Conservation (phyloP, 2,797 vertebrate species). For the Lateolabrax maculatus region DNA sequence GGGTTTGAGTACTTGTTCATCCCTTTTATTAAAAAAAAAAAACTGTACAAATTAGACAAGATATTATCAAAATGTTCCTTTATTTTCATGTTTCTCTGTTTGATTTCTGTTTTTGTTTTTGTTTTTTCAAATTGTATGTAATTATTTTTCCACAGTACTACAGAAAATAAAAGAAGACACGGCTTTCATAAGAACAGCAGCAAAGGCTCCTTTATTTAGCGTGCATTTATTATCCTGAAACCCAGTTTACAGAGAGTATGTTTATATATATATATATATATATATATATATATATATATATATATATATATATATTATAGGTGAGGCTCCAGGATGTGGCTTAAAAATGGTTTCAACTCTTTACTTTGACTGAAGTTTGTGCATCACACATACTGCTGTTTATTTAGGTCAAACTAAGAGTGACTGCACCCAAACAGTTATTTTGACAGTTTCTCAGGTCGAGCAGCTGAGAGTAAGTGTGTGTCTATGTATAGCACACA, state of each 20-base stretch:
- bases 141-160: constrained; percentile 89
- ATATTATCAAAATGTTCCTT: constrained; percentile 71
- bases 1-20: constrained; percentile 63
- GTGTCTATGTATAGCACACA: constrained; percentile 40
- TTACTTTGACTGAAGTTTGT: constrained; percentile 4
- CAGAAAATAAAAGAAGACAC: constrained; percentile 84
- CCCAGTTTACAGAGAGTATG: neutral
- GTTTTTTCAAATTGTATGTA: constrained; percentile 81
- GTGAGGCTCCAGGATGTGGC: neutral
- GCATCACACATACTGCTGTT: constrained; percentile 12
- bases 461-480: constrained; percentile 23
- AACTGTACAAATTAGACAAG: constrained; percentile 72
- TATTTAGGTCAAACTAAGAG: constrained; percentile 50
- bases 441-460: constrained; percentile 34
- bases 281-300: no score
- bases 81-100: constrained; percentile 63
- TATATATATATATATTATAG: no score
- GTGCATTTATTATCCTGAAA: neutral
- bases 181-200: constrained; percentile 81
- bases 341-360: neutral
- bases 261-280: no score
- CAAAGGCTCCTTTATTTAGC: constrained; percentile 9
- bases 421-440: constrained; percentile 24
- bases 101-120: constrained; percentile 37
- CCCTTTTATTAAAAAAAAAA: constrained; percentile 63